Conservation (phyloP, 2,888 invertebrate species). For the Galerucella calmariensis region DNA sequence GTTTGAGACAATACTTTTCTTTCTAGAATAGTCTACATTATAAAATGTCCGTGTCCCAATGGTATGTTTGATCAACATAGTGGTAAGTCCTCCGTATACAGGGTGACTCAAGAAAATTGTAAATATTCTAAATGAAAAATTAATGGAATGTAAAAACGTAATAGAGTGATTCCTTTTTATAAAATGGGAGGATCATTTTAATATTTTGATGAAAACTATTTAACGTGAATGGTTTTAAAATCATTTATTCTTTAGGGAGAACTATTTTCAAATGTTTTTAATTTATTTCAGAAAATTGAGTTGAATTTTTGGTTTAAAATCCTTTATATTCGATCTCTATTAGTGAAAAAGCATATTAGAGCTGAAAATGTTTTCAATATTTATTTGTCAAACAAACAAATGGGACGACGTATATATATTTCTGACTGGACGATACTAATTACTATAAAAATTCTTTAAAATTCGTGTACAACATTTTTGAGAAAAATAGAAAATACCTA, state of each 20-base stretch:
- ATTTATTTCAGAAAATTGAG: not conserved
- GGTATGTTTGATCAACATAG: slow-evolving; percentile 3
- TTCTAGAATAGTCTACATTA: slow-evolving; percentile 2
- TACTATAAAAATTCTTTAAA: not conserved
- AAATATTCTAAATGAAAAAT: not conserved
- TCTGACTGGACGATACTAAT: not conserved
- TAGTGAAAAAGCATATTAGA: too few relatives aligned
- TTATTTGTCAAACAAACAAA: not conserved
- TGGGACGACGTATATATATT: not conserved
- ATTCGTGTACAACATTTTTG: not conserved
- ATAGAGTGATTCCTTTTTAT: not conserved
- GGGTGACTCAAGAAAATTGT: not conserved
- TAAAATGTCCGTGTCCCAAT: not conserved
- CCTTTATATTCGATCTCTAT: too few relatives aligned
- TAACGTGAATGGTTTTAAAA: too few relatives aligned
- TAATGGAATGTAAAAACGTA: too few relatives aligned
- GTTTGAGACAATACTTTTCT: slow-evolving; percentile 15
- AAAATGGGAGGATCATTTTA: not conserved
- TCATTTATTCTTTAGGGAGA: too few relatives aligned
- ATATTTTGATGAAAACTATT: too few relatives aligned
- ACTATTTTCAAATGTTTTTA: too few relatives aligned
- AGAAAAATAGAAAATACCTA: not conserved
- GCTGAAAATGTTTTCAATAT: not conserved
- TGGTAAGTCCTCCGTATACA: not conserved
- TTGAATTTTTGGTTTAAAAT: too few relatives aligned